Conservation (phyloP, 2,113 vertebrate species). For the Sander lucioperca region DNA sequence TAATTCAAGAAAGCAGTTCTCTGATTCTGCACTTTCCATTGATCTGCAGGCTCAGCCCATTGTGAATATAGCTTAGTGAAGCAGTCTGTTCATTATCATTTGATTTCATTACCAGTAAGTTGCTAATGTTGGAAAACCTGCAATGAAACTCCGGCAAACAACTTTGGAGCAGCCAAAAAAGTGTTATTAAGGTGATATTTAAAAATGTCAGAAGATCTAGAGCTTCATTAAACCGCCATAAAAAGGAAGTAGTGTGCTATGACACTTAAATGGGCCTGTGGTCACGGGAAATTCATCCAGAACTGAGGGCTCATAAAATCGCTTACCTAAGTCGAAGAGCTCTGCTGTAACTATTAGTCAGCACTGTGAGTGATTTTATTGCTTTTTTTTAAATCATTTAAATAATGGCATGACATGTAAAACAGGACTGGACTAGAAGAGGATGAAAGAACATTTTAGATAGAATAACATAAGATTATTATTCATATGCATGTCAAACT, state of each 20-base stretch:
- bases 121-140: slow-evolving; percentile 47
- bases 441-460: slow-evolving; percentile 32
- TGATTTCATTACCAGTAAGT: slow-evolving; percentile 43
- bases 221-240: slow-evolving; percentile 54
- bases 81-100: slow-evolving; percentile 57
- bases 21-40: slow-evolving; percentile 36
- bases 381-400: slow-evolving; percentile 43
- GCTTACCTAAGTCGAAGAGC: slow-evolving; percentile 30
- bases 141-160: slow-evolving; percentile 34
- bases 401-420: slow-evolving; percentile 26
- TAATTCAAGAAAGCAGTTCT: slow-evolving; percentile 28
- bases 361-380: slow-evolving; percentile 39
- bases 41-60: slow-evolving; percentile 55
- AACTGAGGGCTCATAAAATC: slow-evolving; percentile 54
- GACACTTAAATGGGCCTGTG: slow-evolving; percentile 50
- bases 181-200: slow-evolving; percentile 37
- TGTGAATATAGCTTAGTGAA: slow-evolving; percentile 54
- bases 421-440: slow-evolving; percentile 27
- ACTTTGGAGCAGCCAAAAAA: slow-evolving; percentile 22
- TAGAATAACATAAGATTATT: slow-evolving; percentile 38
- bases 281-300: slow-evolving; percentile 53
- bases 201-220: slow-evolving; percentile 31
- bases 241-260: slow-evolving; percentile 41
- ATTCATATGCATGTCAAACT: slow-evolving; percentile 42
- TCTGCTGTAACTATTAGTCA: slow-evolving; percentile 39